phyloP scores from a whole-genome alignment of 1,140 invertebrate genomes.

The Diachasmimorpha longicaudata region DNA sequence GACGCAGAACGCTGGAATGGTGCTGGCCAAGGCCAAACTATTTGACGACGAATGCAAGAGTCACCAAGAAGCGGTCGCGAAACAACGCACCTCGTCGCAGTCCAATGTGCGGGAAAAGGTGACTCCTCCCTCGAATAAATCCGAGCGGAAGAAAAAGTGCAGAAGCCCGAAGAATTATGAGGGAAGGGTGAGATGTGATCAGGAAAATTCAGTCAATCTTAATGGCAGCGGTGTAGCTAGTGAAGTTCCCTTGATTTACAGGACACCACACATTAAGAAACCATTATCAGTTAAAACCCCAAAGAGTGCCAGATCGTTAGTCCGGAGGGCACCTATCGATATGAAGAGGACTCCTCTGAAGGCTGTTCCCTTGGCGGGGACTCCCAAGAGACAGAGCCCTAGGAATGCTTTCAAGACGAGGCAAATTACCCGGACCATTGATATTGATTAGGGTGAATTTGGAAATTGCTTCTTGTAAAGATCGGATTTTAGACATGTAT shows the following conservation, averaged over 20 bases:
- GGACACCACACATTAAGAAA: slow-evolving; percentile 58
- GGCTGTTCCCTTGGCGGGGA: slow-evolving; percentile 48
- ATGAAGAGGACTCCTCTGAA: slow-evolving; percentile 56
- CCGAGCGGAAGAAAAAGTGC: slow-evolving; percentile 24
- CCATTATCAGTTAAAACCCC: slow-evolving; percentile 54
- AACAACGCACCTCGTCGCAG: background rate
- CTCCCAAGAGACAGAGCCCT: slow-evolving; percentile 53
- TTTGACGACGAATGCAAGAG: slow-evolving; percentile 63
- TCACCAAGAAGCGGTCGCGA: background rate
- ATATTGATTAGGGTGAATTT: slow-evolving; percentile 16
- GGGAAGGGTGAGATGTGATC: slow-evolving; percentile 16
- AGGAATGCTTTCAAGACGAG: slow-evolving; percentile 45
- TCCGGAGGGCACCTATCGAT: slow-evolving; percentile 42
- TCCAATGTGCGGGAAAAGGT: slow-evolving; percentile 19
- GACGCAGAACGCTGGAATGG: slow-evolving; percentile 73
- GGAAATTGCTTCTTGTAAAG: background rate
- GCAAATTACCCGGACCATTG: slow-evolving; percentile 37
- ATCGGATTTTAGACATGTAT: too few species aligned
- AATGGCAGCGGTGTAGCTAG: background rate
- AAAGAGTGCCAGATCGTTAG: slow-evolving; percentile 49
- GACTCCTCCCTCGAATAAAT: slow-evolving; percentile 5
- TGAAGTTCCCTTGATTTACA: slow-evolving; percentile 29
- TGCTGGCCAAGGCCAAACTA: slow-evolving; percentile 69
- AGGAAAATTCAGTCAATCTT: background rate
- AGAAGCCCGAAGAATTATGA: slow-evolving; percentile 38